These are phyloP conservation scores for Meandrusa payeni DNA, from an alignment of 2,888 invertebrate species.

Conservation along the genomic window DNA sequence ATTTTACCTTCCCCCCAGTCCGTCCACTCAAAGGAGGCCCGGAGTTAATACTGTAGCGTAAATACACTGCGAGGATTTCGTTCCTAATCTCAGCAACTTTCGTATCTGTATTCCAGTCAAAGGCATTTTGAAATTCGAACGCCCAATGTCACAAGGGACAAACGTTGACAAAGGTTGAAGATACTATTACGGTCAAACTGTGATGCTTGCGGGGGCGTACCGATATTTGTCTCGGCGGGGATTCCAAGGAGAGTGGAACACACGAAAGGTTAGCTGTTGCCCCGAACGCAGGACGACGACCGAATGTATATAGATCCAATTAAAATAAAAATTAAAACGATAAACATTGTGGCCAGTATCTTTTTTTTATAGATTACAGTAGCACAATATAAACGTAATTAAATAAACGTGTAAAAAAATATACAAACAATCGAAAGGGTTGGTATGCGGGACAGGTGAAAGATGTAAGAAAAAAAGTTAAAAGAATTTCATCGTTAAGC, in stretches of 20 bases:
- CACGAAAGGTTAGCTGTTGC: conserved; percentile 52
- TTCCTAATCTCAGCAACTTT: conserved; percentile 32
- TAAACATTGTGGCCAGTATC: conserved; percentile 14
- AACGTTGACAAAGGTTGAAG: conserved; percentile 57
- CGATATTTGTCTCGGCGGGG: conserved; percentile 58
- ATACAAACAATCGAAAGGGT: conserved; percentile 46
- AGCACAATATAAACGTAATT: conserved; percentile 14
- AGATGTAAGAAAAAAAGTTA: conserved; percentile 50
- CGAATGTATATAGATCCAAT: conserved; percentile 26
- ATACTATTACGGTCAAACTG: conserved; percentile 55
- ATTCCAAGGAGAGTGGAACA: conserved; percentile 56
- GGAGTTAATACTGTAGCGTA: conserved; percentile 59
- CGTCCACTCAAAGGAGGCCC: conserved; percentile 56
- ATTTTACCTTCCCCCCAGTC: conserved; percentile 55
- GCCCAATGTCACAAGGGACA: conserved; percentile 58
- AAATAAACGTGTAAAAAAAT: conserved; percentile 34
- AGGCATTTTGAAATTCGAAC: conserved; percentile 47
- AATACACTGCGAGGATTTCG: conserved; percentile 43
- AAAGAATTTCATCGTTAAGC: conserved; percentile 54
- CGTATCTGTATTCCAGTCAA: conserved; percentile 40
- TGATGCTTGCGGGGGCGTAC: conserved; percentile 57
- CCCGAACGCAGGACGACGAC: conserved; percentile 37
- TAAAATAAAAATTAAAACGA: too few relatives aligned
- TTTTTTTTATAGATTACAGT: conserved; percentile 1
- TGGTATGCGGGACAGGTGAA: conserved; percentile 65